Base-by-base conservation (phyloP, 2,113 vertebrate genomes). In the Mesitornis unicolor region DNA sequence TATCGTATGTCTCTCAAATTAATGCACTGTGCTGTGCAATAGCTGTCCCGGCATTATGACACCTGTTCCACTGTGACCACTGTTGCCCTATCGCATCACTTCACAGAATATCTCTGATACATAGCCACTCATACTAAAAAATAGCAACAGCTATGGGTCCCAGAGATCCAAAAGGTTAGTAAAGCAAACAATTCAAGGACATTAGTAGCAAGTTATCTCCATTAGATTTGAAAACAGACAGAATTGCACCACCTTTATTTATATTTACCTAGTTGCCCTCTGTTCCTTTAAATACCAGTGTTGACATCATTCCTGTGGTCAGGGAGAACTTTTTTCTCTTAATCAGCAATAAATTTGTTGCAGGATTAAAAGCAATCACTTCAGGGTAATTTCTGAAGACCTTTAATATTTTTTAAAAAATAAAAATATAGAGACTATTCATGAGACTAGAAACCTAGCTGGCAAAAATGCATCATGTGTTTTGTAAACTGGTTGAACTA, bases 401-500 rank as follows among this genome's bases (percentile, higher is more conserved):
- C 33, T 29, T 22, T 12, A 71, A n/a, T 74, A 71, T 45, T 57
- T 65, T 65, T 40, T 2, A 12, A 67, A 60, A 31, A 8, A 10
- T 25, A 33, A 53, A 89, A 56, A 28, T 5, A 25, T 3, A 63
- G 13, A 43, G 29, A 22, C 22, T 68, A 6, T 65, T 85, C 16
- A 8, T 51, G 75, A 63, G 70, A 43, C 15, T 73, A 29, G 51
- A 88, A 93, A n/a, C 22, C 16, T 86, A 76, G n/a, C 51, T 24
- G 28, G 24, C 61, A 84, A 93, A 85, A 90, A 78, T 16, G 17
- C 19, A 14, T 67, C 56, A 33, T 59, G 45, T 21, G 73, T 54
- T 95, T 92, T 43, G 40, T 73, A 93, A 97, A 94, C 29, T 88
- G 79, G 21, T 74, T 86, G 87, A 53, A 56, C 15, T 54, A 81